Evolutionary conservation across 2,888 invertebrate species (phyloP).

Genomic region (Clunio marinus): DNA sequence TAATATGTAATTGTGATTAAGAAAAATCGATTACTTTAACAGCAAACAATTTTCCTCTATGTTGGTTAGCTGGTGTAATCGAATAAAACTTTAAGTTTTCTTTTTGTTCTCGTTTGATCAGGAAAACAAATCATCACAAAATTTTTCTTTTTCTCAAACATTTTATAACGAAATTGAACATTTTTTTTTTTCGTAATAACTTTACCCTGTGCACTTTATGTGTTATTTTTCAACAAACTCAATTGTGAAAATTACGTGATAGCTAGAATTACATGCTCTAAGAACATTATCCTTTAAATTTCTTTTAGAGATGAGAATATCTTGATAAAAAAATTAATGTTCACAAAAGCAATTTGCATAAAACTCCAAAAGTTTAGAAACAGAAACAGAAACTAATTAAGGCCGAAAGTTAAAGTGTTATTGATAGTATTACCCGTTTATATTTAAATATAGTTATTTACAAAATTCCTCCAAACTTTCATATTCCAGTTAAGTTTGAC

Average conservation of each 20-base stretch:
- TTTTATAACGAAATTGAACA: neutral
- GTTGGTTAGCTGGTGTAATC: too few relatives aligned
- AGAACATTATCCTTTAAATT: too few relatives aligned
- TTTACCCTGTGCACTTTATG: neutral
- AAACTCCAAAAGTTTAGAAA: too few relatives aligned
- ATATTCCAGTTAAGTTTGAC: conserved; percentile 7
- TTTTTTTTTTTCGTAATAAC: neutral
- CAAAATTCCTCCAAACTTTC: neutral
- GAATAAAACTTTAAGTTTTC: neutral
- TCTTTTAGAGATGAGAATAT: too few relatives aligned
- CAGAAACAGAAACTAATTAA: neutral
- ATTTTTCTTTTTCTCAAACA: neutral
- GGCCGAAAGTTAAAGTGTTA: conserved; percentile 17
- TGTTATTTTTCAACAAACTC: too few relatives aligned
- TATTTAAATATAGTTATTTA: conserved; percentile 17
- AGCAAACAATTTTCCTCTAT: neutral
- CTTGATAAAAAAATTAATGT: neutral
- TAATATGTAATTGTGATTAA: too few relatives aligned
- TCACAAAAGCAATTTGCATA: too few relatives aligned
- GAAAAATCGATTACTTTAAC: too few relatives aligned
- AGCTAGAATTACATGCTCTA: too few relatives aligned
- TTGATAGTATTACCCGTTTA: conserved; percentile 28
- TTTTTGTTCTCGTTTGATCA: neutral
- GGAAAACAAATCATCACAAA: neutral
- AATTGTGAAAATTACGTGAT: too few relatives aligned